Conservation (phyloP, 2,888 invertebrate species). For the Busseola fusca region DNA sequence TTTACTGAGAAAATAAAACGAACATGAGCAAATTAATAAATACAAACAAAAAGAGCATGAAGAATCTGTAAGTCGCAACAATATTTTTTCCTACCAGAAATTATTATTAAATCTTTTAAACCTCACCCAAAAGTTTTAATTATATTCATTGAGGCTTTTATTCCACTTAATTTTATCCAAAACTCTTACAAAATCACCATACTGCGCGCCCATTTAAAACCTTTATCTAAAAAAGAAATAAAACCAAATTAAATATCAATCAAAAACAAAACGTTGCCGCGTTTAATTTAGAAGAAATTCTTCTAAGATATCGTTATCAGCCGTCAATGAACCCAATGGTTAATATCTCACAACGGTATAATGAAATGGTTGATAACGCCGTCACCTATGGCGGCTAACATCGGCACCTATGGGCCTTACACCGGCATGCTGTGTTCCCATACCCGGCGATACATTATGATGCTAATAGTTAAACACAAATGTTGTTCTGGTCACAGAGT, state of each 20-base stretch:
- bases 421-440: constrained; percentile 33
- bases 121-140: background rate
- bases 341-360: constrained; percentile 50
- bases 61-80: background rate
- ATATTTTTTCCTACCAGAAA: background rate
- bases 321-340: constrained; percentile 45
- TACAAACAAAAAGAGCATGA: background rate
- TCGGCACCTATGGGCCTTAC: constrained; percentile 43
- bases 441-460: constrained; percentile 46
- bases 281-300: constrained; percentile 53
- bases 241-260: constrained; percentile 60
- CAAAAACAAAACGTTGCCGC: constrained; percentile 42
- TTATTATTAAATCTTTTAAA: background rate
- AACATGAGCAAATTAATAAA: background rate
- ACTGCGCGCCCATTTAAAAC: constrained; percentile 17
- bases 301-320: constrained; percentile 54
- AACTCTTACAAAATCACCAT: constrained; percentile 1
- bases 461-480: constrained; percentile 50
- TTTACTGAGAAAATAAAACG: background rate
- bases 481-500: constrained; percentile 42
- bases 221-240: constrained; percentile 43
- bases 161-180: constrained; percentile 1
- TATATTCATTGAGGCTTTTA: background rate
- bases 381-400: constrained; percentile 50
- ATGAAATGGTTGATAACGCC: constrained; percentile 56